A percentile compares a stretch with the other conserved stretches of the same genome.
These are phyloP conservation scores for Cyprinodon brontotheroides DNA, from an alignment of 2,113 vertebrate species.

Conservation along the genomic window DNA sequence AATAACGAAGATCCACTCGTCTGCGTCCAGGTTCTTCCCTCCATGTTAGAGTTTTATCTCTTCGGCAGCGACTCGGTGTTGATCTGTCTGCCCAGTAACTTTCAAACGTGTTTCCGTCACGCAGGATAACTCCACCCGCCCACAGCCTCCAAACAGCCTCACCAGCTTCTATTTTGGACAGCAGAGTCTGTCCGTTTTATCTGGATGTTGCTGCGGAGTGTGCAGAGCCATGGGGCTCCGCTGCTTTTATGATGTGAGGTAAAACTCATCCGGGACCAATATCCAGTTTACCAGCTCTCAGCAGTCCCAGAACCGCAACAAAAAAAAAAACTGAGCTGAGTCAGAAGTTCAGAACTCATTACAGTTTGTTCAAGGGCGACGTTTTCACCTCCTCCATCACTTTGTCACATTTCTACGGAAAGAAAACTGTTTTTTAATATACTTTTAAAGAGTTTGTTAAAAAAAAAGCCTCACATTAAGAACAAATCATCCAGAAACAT, in stretches of 20 bases:
- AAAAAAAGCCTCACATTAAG: too few relatives aligned
- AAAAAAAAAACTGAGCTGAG: conserved; percentile 37
- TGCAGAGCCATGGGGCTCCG: conserved; percentile 39
- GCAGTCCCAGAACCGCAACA: conserved; percentile 62
- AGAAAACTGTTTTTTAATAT: neutral
- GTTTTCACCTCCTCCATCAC: conserved; percentile 5
- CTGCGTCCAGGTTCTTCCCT: conserved; percentile 39
- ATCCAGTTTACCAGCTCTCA: conserved; percentile 72
- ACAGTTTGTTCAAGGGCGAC: conserved; percentile 56
- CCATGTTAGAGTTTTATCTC: conserved; percentile 46
- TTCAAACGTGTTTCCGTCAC: conserved; percentile 45
- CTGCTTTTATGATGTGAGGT: conserved; percentile 57
- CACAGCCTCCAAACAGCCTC: conserved; percentile 25
- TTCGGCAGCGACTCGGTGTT: conserved; percentile 32
- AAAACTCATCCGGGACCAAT: conserved; percentile 61
- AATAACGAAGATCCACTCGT: conserved; percentile 20
- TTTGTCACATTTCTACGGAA: neutral
- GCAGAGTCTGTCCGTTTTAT: conserved; percentile 15
- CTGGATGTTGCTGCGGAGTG: conserved; percentile 23
- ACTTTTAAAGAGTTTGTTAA: too few relatives aligned
- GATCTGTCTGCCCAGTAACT: conserved; percentile 51
- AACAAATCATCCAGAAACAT: too few relatives aligned
- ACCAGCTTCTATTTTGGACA: conserved; percentile 19
- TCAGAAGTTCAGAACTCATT: conserved; percentile 62
- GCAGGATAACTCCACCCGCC: conserved; percentile 32